phyloP scores from a whole-genome alignment of 2,888 invertebrate genomes.

The Strigamia maritima region DNA sequence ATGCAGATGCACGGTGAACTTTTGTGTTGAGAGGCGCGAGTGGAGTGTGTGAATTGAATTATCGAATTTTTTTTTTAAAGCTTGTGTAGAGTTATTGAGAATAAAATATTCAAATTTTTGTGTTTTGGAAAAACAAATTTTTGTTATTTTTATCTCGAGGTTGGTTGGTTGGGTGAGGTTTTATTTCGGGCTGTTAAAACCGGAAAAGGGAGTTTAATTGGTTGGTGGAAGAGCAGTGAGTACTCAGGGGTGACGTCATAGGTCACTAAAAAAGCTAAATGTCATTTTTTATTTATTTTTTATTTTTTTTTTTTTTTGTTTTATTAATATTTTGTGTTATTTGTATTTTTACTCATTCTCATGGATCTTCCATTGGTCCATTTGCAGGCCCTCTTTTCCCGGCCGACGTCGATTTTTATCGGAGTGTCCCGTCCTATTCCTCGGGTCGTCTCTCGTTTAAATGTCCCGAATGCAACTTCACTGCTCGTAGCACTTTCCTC shows the following conservation, averaged over 20 bases:
- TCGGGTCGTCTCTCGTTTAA: not conserved
- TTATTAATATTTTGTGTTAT: not conserved
- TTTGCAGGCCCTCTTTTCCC: not conserved
- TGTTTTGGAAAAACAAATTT: too few relatives aligned
- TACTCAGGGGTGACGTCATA: too few relatives aligned
- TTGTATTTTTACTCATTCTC: not conserved
- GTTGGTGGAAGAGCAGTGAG: too few relatives aligned
- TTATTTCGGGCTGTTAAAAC: not conserved
- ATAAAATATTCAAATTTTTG: not conserved
- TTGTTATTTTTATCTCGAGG: too few relatives aligned
- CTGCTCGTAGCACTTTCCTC: not conserved
- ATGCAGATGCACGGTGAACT: not conserved
- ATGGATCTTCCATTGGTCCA: not conserved
- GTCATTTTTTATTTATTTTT: not conserved
- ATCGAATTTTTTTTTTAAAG: too few relatives aligned
- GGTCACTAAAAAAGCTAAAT: too few relatives aligned
- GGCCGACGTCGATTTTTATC: not conserved
- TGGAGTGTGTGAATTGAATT: too few relatives aligned
- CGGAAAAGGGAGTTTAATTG: not conserved
- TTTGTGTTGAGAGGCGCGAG: too few relatives aligned
- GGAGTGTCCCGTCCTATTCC: not conserved
- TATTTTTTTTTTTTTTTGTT: not conserved
- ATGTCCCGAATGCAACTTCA: constrained; percentile 11
- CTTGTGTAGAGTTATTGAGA: not conserved
- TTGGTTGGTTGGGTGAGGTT: not conserved